Percentiles rank a stretch among this genome's conserved stretches.
Conservation (phyloP, 2,797 vertebrate genomes). For the Bradypus variegatus region DNA sequence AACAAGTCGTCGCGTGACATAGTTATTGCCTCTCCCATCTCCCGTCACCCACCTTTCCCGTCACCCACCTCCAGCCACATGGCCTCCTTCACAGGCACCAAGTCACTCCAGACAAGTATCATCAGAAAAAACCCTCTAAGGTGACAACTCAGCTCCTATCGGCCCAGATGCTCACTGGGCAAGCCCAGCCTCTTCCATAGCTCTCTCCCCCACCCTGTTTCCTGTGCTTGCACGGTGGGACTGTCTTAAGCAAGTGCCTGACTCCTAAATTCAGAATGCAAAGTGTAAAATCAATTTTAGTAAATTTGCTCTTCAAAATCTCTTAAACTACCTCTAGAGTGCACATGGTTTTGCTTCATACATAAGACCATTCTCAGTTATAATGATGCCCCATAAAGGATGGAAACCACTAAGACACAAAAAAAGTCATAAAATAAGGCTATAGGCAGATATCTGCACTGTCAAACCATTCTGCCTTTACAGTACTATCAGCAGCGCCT, state of each 20-base stretch:
- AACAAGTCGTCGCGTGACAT: rapidly evolving
- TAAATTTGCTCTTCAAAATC: neutral
- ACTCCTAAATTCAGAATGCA: neutral
- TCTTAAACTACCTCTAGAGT: neutral
- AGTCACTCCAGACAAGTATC: rapidly evolving
- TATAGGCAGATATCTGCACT: neutral
- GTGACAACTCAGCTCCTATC: neutral
- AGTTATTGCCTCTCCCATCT: rapidly evolving
- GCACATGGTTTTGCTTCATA: neutral
- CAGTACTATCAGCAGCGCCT: neutral
- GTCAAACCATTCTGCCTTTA: neutral
- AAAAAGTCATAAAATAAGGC: neutral
- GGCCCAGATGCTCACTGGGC: rapidly evolving
- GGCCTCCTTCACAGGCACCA: rapidly evolving
- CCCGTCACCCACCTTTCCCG: too few relatives aligned
- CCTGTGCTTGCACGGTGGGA: rapidly evolving
- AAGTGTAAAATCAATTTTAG: neutral
- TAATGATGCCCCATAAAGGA: neutral
- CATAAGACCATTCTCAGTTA: rapidly evolving
- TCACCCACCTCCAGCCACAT: rapidly evolving
- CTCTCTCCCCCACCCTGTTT: neutral
- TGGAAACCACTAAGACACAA: too few relatives aligned
- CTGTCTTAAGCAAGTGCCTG: rapidly evolving
- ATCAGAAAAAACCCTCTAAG: neutral
- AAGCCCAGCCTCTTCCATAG: too few relatives aligned